Conservation (phyloP, 2,888 invertebrate species). For the Drosophila pseudotalamancana region DNA sequence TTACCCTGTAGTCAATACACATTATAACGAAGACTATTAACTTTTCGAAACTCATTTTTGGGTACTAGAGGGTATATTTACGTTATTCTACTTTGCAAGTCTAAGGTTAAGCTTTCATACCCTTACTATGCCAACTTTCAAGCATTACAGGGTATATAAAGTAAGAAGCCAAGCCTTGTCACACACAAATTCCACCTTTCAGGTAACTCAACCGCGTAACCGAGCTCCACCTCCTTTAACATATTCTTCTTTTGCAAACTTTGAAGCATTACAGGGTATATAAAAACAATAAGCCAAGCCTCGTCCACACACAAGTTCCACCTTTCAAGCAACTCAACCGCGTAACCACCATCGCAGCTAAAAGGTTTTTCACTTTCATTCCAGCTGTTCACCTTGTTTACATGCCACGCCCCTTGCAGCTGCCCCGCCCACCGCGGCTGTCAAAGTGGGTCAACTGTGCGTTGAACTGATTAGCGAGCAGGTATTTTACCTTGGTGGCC, state of each 20-base stretch:
- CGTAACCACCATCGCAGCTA: slow-evolving; percentile 19
- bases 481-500: slow-evolving; percentile 11
- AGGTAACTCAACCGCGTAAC: too few relatives aligned
- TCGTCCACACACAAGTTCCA: neutral
- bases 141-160: neutral
- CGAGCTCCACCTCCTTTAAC: too few relatives aligned
- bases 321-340: neutral
- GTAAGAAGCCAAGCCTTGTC: too few relatives aligned
- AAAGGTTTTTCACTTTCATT: slow-evolving; percentile 47
- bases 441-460: slow-evolving; percentile 73
- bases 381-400: slow-evolving; percentile 59
- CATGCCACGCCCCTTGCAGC: slow-evolving; percentile 12
- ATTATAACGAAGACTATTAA: too few relatives aligned
- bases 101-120: too few relatives aligned
- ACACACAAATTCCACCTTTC: too few relatives aligned
- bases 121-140: neutral
- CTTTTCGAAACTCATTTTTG: too few relatives aligned
- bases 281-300: slow-evolving; percentile 4
- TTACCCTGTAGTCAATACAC: neutral
- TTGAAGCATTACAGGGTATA: neutral
- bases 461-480: slow-evolving; percentile 72
- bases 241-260: neutral
- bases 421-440: neutral
- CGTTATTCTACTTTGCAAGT: too few relatives aligned
- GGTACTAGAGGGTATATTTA: too few relatives aligned